A percentile compares a stretch with the other conserved stretches of the same genome.
Conservation (phyloP, 53 echinoderm and acorn worm genomes). For the Temnopleurus reevesii region DNA sequence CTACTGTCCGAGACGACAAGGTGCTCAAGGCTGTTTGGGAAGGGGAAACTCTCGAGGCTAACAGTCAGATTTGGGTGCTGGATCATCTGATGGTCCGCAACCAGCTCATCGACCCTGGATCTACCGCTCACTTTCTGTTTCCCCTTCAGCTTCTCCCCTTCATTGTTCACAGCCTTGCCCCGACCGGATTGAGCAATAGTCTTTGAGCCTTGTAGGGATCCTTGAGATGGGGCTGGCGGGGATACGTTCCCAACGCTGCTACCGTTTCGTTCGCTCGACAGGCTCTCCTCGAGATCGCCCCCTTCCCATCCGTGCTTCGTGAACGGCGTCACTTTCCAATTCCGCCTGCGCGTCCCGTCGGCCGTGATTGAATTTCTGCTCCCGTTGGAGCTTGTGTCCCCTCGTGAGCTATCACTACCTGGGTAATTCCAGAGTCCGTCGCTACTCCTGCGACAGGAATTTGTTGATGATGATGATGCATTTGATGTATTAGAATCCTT, state of each 20-base stretch:
- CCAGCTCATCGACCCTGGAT: constrained; percentile 23
- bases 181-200: not conserved
- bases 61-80: constrained; percentile 53
- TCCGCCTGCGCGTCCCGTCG: not conserved
- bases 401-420: not conserved
- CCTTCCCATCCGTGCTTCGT: constrained; percentile 35
- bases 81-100: constrained; percentile 42
- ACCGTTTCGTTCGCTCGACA: constrained; percentile 5
- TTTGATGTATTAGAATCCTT: constrained; percentile 40
- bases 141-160: not conserved
- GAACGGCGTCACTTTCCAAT: constrained; percentile 13
- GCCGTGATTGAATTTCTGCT: not conserved
- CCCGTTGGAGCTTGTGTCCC: not conserved
- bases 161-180: not conserved
- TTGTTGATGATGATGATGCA: constrained; percentile 10
- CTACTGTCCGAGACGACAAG: constrained; percentile 65
- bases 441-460: not conserved
- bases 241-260: not conserved
- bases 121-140: not conserved
- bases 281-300: not conserved
- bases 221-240: not conserved
- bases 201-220: not conserved
- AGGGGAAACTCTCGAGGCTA: constrained; percentile 84
- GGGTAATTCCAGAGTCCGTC: not conserved
- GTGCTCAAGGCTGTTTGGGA: constrained; percentile 77